phyloP scores from a whole-genome alignment of 2,888 invertebrate species.

The Lithophane socia region DNA sequence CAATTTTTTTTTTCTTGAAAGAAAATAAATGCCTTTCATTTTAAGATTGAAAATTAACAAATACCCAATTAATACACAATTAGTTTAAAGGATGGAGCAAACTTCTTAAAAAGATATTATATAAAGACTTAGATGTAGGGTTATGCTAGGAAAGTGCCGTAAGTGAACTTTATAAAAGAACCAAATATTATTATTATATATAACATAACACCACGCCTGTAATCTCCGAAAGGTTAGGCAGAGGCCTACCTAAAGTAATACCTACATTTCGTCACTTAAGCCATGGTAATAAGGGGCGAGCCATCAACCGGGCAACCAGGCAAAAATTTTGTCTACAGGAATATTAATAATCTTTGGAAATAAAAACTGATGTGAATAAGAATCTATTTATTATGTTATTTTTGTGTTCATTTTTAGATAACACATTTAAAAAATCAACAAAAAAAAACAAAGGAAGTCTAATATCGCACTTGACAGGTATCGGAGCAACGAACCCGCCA shows the following conservation, averaged over 20 bases:
- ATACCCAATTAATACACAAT: background rate
- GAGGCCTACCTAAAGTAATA: background rate
- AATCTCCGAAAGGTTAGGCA: background rate
- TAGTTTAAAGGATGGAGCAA: background rate
- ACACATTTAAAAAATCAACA: background rate
- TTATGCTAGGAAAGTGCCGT: too few species aligned
- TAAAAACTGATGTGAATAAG: background rate
- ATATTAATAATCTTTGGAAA: background rate
- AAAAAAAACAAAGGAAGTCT: background rate
- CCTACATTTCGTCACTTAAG: background rate
- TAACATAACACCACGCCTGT: background rate
- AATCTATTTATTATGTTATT: background rate
- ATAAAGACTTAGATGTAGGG: too few species aligned
- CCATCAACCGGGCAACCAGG: background rate
- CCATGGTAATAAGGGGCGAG: background rate
- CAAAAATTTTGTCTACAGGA: background rate
- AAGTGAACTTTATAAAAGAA: too few species aligned
- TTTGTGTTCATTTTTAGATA: background rate
- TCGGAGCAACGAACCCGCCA: constrained; percentile 5
- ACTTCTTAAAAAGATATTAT: background rate
- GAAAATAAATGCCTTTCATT: constrained; percentile 11
- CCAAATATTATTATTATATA: too few species aligned
- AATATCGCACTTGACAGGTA: background rate
- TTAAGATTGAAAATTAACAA: background rate
- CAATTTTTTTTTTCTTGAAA: background rate